phyloP scores from a whole-genome alignment of 2,113 vertebrate genomes.

The Perca fluviatilis region DNA sequence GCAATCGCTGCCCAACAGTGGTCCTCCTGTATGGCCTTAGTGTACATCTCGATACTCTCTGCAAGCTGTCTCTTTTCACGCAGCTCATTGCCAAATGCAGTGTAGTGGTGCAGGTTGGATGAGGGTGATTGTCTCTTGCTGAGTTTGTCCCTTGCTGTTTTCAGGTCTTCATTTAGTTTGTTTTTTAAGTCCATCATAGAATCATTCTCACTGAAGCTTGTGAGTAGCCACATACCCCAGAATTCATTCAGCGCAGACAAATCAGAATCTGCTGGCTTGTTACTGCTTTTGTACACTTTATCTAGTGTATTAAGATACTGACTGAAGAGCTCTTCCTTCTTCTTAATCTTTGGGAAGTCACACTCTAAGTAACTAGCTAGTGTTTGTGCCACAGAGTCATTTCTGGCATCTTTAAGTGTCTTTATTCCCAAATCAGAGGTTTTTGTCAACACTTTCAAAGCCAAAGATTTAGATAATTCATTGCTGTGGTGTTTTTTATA shows the following conservation, averaged over 20 bases:
- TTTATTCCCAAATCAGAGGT: too few species aligned
- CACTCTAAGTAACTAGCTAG: slow-evolving; percentile 30
- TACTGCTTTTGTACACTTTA: slow-evolving; percentile 32
- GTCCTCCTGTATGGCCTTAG: slow-evolving; percentile 59
- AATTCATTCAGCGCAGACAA: slow-evolving; percentile 74
- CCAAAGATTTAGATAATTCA: too few species aligned
- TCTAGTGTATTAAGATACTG: slow-evolving; percentile 48
- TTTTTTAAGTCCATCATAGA: slow-evolving; percentile 1
- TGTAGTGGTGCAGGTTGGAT: slow-evolving; percentile 71
- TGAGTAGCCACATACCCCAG: slow-evolving; percentile 79
- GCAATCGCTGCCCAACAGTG: slow-evolving; percentile 67
- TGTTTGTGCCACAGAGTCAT: slow-evolving; percentile 6
- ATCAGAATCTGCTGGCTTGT: slow-evolving; percentile 37
- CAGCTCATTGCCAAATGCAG: slow-evolving; percentile 63
- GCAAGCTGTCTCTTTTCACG: neutral
- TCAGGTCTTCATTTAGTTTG: slow-evolving; percentile 33
- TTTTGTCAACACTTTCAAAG: too few species aligned
- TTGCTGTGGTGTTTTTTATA: too few species aligned
- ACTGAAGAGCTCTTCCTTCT: slow-evolving; percentile 64
- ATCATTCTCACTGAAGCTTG: slow-evolving; percentile 23
- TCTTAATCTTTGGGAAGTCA: slow-evolving; percentile 55
- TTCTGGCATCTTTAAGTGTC: slow-evolving; percentile 48
- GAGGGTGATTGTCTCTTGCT: slow-evolving; percentile 42
- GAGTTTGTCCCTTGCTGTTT: slow-evolving; percentile 41
- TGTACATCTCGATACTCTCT: slow-evolving; percentile 69